Conservation (phyloP, 2,113 vertebrate genomes). For the Leiothrix lutea region DNA sequence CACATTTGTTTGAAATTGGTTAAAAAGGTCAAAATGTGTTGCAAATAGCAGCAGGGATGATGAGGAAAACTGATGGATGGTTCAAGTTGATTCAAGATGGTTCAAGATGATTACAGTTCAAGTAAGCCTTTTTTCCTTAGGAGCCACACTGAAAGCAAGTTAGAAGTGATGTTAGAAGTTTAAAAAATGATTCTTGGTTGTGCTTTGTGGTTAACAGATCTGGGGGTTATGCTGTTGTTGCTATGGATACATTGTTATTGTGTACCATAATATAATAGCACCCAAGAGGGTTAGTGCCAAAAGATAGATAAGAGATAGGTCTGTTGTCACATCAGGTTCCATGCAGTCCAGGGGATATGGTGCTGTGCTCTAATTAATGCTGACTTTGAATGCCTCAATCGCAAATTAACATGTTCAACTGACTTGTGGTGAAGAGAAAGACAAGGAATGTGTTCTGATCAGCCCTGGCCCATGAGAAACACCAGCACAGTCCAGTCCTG, state of each 20-base stretch:
- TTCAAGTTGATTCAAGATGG: no score
- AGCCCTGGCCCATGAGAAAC: background rate
- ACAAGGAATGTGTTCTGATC: background rate
- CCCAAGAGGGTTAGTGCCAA: background rate
- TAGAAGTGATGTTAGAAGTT: no score
- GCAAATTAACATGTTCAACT: background rate
- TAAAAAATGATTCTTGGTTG: background rate
- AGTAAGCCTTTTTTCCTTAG: background rate
- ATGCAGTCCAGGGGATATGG: background rate
- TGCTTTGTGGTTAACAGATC: background rate
- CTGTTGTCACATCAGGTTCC: constrained; percentile 18
- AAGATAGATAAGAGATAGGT: background rate
- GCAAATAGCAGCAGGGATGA: background rate
- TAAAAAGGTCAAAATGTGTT: background rate
- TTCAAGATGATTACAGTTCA: background rate
- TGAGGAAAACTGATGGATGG: background rate
- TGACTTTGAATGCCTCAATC: background rate
- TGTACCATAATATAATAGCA: background rate
- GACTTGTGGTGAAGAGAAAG: background rate
- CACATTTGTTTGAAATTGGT: background rate
- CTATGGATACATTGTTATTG: background rate
- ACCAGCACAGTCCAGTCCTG: background rate
- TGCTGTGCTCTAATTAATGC: background rate
- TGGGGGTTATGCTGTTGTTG: background rate
- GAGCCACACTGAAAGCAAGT: background rate